These are phyloP conservation scores for Phrynosoma platyrhinos DNA, from an alignment of 2,113 vertebrate genomes.

Conservation along the genomic window DNA sequence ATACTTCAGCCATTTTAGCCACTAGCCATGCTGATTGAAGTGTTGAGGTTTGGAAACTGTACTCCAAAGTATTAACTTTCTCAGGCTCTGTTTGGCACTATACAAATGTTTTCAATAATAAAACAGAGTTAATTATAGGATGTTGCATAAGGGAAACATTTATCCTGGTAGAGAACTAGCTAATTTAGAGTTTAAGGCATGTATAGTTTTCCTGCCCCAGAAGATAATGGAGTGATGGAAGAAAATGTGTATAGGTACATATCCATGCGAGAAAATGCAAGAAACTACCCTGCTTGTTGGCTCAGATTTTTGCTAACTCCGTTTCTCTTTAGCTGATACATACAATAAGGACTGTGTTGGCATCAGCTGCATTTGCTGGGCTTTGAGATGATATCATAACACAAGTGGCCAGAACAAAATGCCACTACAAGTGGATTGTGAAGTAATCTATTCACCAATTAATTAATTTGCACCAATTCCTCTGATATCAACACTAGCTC, in stretches of 20 bases:
- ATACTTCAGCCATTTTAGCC: no score
- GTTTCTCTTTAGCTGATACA: neutral
- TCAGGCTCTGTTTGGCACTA: neutral
- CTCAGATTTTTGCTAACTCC: conserved; percentile 3
- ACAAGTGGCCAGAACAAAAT: conserved; percentile 58
- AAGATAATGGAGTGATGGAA: neutral
- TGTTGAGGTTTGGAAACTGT: no score
- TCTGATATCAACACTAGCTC: conserved; percentile 42
- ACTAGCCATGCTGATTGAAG: no score
- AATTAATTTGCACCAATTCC: conserved; percentile 24
- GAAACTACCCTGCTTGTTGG: conserved; percentile 7
- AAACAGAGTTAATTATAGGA: neutral
- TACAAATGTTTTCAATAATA: neutral
- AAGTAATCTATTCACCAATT: conserved; percentile 70
- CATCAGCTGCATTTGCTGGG: conserved; percentile 71
- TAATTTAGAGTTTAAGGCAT: neutral
- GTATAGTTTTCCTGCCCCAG: no score
- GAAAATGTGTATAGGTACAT: neutral
- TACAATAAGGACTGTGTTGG: conserved; percentile 76
- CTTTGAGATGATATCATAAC: conserved; percentile 78
- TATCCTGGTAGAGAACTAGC: accelerated
- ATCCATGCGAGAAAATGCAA: neutral
- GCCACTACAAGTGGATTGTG: conserved; percentile 49
- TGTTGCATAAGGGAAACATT: neutral
- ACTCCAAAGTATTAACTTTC: no score